Conservation (phyloP, 1,140 invertebrate species). For the Nebria ingens region DNA sequence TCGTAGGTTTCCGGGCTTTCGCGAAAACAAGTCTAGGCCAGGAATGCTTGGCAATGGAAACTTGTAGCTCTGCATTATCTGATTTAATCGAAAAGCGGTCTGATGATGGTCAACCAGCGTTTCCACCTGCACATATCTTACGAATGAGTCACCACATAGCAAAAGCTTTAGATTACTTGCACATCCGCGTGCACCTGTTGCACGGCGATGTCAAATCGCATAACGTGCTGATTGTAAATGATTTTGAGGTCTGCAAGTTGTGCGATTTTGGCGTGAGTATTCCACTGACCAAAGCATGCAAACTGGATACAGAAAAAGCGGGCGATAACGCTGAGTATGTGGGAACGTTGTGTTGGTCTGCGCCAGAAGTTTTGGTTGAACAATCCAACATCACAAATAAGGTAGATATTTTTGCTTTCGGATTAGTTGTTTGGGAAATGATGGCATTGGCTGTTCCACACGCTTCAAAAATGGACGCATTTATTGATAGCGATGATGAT, state of each 20-base stretch:
- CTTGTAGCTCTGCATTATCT: conserved; percentile 52
- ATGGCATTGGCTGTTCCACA: conserved; percentile 42
- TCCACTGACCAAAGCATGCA: conserved; percentile 53
- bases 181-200: conserved; percentile 56
- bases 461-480: too few species aligned
- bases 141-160: conserved; percentile 55
- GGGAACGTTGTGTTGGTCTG: conserved; percentile 65
- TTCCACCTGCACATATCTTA: conserved; percentile 50
- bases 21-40: conserved; percentile 48
- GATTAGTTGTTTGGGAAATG: conserved; percentile 73
- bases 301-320: conserved; percentile 43
- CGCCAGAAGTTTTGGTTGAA: conserved; percentile 58
- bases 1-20: conserved; percentile 69
- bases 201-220: conserved; percentile 81
- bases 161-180: conserved; percentile 67
- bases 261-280: conserved; percentile 79
- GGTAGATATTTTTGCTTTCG: conserved; percentile 72
- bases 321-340: conserved; percentile 38
- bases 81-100: conserved; percentile 58
- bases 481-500: conserved; percentile 36
- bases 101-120: conserved; percentile 47
- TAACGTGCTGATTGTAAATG: conserved; percentile 64
- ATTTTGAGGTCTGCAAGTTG: conserved; percentile 65
- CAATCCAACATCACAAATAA: conserved; percentile 51
- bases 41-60: conserved; percentile 58